Evolutionary conservation across 2,113 vertebrate species (phyloP), one percentile per base, ranked within the genome.

Genomic region (Megalops atlanticus): DNA sequence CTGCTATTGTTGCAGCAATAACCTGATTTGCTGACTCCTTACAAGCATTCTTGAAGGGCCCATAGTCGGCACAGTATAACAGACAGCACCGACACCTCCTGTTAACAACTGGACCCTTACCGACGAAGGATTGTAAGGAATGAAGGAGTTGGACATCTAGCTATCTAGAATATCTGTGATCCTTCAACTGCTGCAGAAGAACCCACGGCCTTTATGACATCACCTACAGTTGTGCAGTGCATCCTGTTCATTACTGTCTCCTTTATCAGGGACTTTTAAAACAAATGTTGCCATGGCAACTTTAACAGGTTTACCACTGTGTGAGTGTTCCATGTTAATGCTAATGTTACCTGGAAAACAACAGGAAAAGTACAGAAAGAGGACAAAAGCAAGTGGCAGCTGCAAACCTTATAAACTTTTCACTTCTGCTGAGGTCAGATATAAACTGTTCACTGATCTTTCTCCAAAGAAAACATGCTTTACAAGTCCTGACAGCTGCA

Each of bases 141-240:
- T n/a, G n/a, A n/a, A n/a, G n/a, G n/a, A n/a, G n/a, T n/a, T n/a
- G n/a, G n/a, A n/a, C n/a, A n/a, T n/a, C n/a, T n/a, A n/a, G n/a
- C n/a, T n/a, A n/a, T n/a, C n/a, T n/a, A n/a, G n/a, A n/a, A n/a
- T n/a, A n/a, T n/a, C n/a, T n/a, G n/a, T n/a, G n/a, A n/a, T n/a
- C n/a, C n/a, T 18, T 74, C 72, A 74, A 38, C 72, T 74, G 72
- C 40, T 41, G 11, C 36, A 35, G 35, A 73, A 73, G 35, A 73
- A 38, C 15, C 70, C 70, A 73, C 33, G 40, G 21, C n/a, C 18
- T 43, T 27, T 39, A 15, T 74, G 12, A 43, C 8, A 43, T 11
- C 72, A 74, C 38, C 18, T 74, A 40, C 72, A 43, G 4, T 38
- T 33, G 24, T 70, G 68, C 31, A 38, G 72, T 41, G 18, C 41